Percentiles rank a stretch among this genome's conserved stretches.
Conservation (phyloP, 2,888 invertebrate genomes). For the Lithophane ornitopus region DNA sequence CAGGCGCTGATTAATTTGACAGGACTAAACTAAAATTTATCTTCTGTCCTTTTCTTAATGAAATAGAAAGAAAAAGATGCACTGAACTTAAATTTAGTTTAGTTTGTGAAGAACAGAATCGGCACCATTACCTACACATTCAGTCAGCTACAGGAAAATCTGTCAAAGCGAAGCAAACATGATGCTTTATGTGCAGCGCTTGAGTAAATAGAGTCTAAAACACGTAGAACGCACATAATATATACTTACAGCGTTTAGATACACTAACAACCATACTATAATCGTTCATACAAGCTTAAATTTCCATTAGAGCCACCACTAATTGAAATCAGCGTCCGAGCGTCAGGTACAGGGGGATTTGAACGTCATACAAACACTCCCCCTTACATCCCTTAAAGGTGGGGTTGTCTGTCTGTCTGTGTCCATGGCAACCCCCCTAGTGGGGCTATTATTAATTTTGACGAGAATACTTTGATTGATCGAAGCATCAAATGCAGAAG, state of each 20-base stretch:
- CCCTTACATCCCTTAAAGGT: slow-evolving; percentile 27
- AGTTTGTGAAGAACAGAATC: too few relatives aligned
- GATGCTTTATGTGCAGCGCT: background rate
- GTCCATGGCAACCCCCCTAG: slow-evolving; percentile 53
- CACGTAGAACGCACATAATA: background rate
- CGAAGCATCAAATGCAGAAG: slow-evolving; percentile 43
- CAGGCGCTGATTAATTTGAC: too few relatives aligned
- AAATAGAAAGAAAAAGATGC: too few relatives aligned
- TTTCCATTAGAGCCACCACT: slow-evolving; percentile 51
- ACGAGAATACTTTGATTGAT: slow-evolving; percentile 56
- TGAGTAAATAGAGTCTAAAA: slow-evolving; percentile 4
- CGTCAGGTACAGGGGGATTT: slow-evolving; percentile 46
- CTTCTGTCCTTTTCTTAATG: too few relatives aligned
- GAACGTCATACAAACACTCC: slow-evolving; percentile 47
- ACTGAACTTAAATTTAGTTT: too few relatives aligned
- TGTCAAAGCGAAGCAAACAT: background rate
- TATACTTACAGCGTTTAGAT: too few relatives aligned
- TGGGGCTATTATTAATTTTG: slow-evolving; percentile 54
- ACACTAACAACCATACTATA: slow-evolving; percentile 11
- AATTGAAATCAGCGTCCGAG: slow-evolving; percentile 55
- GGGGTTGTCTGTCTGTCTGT: slow-evolving; percentile 51
- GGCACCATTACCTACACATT: background rate
- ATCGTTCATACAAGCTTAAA: slow-evolving; percentile 31
- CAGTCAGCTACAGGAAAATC: background rate
- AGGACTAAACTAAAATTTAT: too few relatives aligned